phyloP scores from a whole-genome alignment of 2,888 invertebrate genomes.

The Aporophyla lueneburgensis region DNA sequence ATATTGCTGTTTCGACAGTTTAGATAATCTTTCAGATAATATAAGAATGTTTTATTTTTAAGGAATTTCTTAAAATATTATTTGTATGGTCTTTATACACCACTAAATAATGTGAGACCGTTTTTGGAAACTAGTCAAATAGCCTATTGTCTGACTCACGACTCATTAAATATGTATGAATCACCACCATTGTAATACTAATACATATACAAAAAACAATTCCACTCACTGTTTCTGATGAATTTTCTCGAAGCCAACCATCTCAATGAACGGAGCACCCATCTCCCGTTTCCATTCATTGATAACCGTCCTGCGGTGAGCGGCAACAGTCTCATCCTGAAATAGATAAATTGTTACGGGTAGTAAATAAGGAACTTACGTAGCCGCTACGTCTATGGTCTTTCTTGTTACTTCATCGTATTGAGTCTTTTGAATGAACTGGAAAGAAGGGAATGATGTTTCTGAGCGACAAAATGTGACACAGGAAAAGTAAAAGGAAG shows the following conservation, averaged over 20 bases:
- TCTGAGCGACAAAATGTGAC: background rate
- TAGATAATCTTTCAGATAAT: no score
- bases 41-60: no score
- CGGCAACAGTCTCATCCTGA: slow-evolving; percentile 91
- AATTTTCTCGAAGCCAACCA: slow-evolving; percentile 97
- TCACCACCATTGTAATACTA: background rate
- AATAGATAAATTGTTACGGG: slow-evolving; percentile 56
- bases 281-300: slow-evolving; percentile 93
- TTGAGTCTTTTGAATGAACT: slow-evolving; percentile 51
- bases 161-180: slow-evolving; percentile 13
- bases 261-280: slow-evolving; percentile 95
- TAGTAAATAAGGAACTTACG: slow-evolving; percentile 39
- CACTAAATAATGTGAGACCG: no score
- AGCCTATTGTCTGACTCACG: background rate
- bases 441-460: slow-evolving; percentile 40
- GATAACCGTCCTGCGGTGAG: slow-evolving; percentile 90
- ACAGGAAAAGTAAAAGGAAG: background rate
- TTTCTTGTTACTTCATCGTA: slow-evolving; percentile 51
- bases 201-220: background rate
- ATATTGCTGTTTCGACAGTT: no score
- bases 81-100: no score
- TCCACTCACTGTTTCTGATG: slow-evolving; percentile 89
- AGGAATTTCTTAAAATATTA: no score
- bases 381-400: slow-evolving; percentile 46
- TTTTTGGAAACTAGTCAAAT: no score